Evolutionary conservation across 2,888 invertebrate species (phyloP).

Genomic region (Dinocampus coccinellae): DNA sequence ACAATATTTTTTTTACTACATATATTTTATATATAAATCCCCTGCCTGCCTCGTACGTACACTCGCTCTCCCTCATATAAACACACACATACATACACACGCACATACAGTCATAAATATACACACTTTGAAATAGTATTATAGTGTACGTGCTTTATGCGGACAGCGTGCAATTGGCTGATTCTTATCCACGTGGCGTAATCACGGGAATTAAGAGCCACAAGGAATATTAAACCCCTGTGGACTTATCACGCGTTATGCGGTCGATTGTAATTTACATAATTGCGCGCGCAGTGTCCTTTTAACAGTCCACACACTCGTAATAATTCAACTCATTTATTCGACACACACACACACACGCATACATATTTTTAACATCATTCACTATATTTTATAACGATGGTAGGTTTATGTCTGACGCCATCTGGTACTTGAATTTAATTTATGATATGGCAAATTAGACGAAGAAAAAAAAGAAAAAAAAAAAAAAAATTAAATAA

Average conservation of each 20-base stretch:
- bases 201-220: slow-evolving; percentile 17
- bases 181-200: slow-evolving; percentile 18
- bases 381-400: neutral
- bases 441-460: slow-evolving; percentile 22
- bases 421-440: slow-evolving; percentile 12
- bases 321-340: neutral
- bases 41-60: neutral
- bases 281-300: slow-evolving; percentile 28
- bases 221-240: slow-evolving; percentile 17
- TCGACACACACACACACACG: neutral
- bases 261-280: slow-evolving; percentile 37
- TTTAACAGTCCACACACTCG: slow-evolving; percentile 13
- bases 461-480: neutral
- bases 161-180: slow-evolving; percentile 11
- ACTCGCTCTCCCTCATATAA: neutral
- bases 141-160: neutral
- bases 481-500: neutral
- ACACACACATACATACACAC: too few species aligned
- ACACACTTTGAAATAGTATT: neutral
- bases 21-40: neutral
- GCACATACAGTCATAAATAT: too few species aligned
- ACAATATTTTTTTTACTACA: neutral
- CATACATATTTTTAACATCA: too few species aligned
- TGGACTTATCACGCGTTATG: slow-evolving; percentile 34
- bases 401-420: slow-evolving; percentile 4